Percentiles rank a stretch among this genome's conserved stretches.
These are phyloP conservation scores for Paedocypris sp. DNA, from an alignment of 2,113 vertebrate genomes.

Conservation along the genomic window DNA sequence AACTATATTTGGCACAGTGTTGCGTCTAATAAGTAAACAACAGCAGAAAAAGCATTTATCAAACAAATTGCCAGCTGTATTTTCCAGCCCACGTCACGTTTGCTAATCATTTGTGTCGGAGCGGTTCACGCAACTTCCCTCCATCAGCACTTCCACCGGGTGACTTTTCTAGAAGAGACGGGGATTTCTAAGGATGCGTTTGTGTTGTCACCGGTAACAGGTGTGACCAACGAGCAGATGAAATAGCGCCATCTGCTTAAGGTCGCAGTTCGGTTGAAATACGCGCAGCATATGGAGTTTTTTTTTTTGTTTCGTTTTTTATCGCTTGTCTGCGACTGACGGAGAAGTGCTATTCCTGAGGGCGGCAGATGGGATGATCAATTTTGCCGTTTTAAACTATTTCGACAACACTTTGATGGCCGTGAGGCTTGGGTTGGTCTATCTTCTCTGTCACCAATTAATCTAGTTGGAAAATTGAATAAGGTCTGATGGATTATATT, in stretches of 20 bases:
- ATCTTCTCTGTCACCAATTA: background rate
- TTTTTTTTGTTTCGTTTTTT: slow-evolving; percentile 43
- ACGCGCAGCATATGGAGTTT: slow-evolving; percentile 50
- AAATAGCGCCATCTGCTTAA: slow-evolving; percentile 50
- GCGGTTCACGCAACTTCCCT: too few species aligned
- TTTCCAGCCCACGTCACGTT: too few species aligned
- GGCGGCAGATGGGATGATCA: slow-evolving; percentile 11
- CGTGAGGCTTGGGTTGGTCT: background rate
- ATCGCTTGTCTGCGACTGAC: slow-evolving; percentile 45
- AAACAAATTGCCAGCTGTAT: too few species aligned
- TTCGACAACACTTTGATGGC: background rate
- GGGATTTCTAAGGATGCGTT: too few species aligned
- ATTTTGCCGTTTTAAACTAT: background rate
- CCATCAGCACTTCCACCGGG: too few species aligned
- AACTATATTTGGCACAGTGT: too few species aligned
- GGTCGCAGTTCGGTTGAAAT: slow-evolving; percentile 50
- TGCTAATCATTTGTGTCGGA: too few species aligned
- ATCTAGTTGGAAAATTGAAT: background rate
- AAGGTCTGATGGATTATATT: background rate
- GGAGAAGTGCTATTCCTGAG: slow-evolving; percentile 10
- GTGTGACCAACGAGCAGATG: slow-evolving; percentile 32
- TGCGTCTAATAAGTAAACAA: too few species aligned
- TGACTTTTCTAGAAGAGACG: too few species aligned
- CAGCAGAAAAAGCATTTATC: too few species aligned
- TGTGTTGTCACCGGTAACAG: slow-evolving; percentile 35